A percentile compares a stretch with the other conserved stretches of the same genome.
These are phyloP conservation scores for Danio tinwini DNA, from an alignment of 2,797 vertebrate genomes.

Conservation along the genomic window DNA sequence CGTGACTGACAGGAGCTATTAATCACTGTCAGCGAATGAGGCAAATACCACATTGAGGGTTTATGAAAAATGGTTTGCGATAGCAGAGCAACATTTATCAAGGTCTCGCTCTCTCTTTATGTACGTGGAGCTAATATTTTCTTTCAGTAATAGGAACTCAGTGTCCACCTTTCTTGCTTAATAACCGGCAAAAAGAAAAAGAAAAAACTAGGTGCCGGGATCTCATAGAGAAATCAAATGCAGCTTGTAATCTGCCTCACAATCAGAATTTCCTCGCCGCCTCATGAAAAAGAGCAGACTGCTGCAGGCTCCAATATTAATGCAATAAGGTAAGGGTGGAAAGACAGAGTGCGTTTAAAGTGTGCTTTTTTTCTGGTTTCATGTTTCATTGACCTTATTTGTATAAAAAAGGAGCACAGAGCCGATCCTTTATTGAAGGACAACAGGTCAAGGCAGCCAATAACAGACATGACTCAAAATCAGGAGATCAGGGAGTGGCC, in stretches of 20 bases:
- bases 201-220: background rate
- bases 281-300: conserved; percentile 44
- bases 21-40: conserved; percentile 40
- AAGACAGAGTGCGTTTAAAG: conserved; percentile 21
- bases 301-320: conserved; percentile 42
- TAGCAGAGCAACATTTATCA: conserved; percentile 42
- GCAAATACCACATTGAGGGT: background rate
- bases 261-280: conserved; percentile 46
- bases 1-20: conserved; percentile 48
- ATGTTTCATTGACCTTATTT: conserved; percentile 48
- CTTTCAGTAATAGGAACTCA: conserved; percentile 21
- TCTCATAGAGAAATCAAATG: conserved; percentile 39
- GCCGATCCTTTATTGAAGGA: conserved; percentile 8
- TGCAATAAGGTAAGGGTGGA: conserved; percentile 28
- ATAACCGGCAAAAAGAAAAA: conserved; percentile 8
- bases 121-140: conserved; percentile 15
- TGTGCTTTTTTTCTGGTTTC: conserved; percentile 27
- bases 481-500: conserved; percentile 34
- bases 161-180: background rate
- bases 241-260: conserved; percentile 52
- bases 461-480: conserved; percentile 5
- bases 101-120: conserved; percentile 23
- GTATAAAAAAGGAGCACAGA: conserved; percentile 26
- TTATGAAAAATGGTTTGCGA: conserved; percentile 41
- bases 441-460: conserved; percentile 29